Evolutionary conservation across 2,113 vertebrate genomes (phyloP).

Genomic region (Lophotis ruficrista): DNA sequence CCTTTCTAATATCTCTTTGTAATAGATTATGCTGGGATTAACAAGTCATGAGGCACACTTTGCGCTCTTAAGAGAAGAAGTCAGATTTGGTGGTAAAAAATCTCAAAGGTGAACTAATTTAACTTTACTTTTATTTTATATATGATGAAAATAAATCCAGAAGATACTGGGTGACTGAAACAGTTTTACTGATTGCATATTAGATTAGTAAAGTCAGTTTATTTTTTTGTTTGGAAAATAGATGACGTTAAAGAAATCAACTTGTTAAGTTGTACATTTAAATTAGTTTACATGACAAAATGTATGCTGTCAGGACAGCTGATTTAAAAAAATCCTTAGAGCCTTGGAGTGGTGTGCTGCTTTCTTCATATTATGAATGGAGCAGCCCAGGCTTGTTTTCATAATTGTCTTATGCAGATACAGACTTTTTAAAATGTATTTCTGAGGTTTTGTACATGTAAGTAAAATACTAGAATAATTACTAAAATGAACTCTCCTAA

Average conservation of each 20-base stretch:
- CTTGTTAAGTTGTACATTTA: not conserved
- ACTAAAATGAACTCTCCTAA: not conserved
- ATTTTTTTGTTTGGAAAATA: not conserved
- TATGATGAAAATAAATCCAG: not conserved
- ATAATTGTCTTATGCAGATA: not conserved
- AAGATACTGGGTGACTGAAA: not conserved
- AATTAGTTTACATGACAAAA: not conserved
- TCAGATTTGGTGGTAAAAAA: constrained; percentile 97
- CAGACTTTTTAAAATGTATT: not conserved
- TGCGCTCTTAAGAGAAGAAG: constrained; percentile 97
- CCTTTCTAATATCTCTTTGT: constrained; percentile 43
- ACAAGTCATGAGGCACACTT: constrained; percentile 97
- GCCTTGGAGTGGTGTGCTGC: not conserved
- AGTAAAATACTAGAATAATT: not conserved
- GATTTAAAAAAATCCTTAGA: not conserved
- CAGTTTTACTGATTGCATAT: not conserved
- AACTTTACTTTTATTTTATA: not conserved
- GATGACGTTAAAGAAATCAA: not conserved
- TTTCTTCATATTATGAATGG: not conserved
- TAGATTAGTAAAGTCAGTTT: not conserved
- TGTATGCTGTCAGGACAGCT: not conserved
- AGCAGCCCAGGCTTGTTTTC: not conserved
- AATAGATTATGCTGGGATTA: constrained; percentile 97
- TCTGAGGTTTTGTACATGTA: not conserved
- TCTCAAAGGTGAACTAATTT: constrained; percentile 86